Evolutionary conservation across 2,113 vertebrate species (phyloP), one percentile per base, ranked within the genome.

Genomic region (Cyanoramphus novaezelandiae): DNA sequence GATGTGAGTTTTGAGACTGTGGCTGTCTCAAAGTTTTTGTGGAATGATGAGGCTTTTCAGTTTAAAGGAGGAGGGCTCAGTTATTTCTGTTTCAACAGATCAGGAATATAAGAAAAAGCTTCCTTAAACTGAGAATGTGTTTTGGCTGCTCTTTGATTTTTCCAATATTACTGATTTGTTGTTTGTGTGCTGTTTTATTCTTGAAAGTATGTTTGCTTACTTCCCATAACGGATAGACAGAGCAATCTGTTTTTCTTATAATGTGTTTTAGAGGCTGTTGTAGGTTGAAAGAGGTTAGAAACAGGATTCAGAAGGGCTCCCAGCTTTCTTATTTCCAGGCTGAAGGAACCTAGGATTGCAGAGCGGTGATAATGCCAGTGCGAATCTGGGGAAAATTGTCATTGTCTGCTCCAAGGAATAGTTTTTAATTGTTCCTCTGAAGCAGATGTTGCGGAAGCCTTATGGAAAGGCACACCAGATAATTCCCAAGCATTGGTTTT

Each of bases 1-100:
- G 92, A 94, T 88, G 47, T 41, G 83, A 93, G 60, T 88, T 96
- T 83, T 92, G 80, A 86, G 90, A 49, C 72, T 92, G 71, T 90
- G 92, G 47, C 76, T 68, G 72, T 71, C 69, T 78, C 62, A 43
- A 79, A 85, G 79, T 86, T 93, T 84, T 82, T 93, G 65, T 92
- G 57, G 75, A 88, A 71, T 75, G 67, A 82, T 59, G 55, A 79
- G 47, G 62, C 50, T 87, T 82, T 67, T 71, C 60, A 63, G 14
- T 83, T 67, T 95, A 78, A 93, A 83, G 71, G 67, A 86, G 43
- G 60, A 88, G 20, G 33, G 72, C 69, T 91, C 69, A 16, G 47
- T 83, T 75, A 63, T 60, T 92, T 86, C 46, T 90, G 3, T 91
- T 95, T 83, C 43, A 74, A 33, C 49, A 90, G 82, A 50, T 78